These are phyloP conservation scores for Colletes latitarsis DNA, from an alignment of 1,140 invertebrate genomes.

Conservation along the genomic window DNA sequence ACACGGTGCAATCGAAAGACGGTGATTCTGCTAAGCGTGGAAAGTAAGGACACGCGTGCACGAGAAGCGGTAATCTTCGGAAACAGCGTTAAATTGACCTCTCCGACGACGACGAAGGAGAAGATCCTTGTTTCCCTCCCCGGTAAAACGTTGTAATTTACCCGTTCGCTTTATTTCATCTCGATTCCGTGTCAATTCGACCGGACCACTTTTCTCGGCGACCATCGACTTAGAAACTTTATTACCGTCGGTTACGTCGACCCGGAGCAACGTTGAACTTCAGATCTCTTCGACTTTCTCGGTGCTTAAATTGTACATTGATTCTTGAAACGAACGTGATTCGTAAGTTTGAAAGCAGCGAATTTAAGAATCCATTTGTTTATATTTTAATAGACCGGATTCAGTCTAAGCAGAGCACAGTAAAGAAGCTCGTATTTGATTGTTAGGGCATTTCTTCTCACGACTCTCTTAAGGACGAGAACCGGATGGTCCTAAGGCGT, in stretches of 20 bases:
- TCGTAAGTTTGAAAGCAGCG: no score
- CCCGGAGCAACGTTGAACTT: slow-evolving; percentile 6
- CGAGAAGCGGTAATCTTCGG: slow-evolving; percentile 5
- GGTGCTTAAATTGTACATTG: no score
- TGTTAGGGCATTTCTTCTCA: no score
- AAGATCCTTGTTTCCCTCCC: background rate
- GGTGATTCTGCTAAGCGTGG: slow-evolving; percentile 3
- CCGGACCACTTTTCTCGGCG: slow-evolving; percentile 14
- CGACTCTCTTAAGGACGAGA: no score
- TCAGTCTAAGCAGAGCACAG: no score
- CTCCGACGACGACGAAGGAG: background rate
- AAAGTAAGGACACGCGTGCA: background rate
- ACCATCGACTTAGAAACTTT: slow-evolving; percentile 45
- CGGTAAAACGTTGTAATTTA: slow-evolving; percentile 21
- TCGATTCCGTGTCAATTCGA: background rate
- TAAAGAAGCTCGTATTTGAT: no score
- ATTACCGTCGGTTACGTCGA: slow-evolving; percentile 27
- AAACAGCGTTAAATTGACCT: background rate
- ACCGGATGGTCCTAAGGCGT: no score
- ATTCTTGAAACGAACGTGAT: no score
- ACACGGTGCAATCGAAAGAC: background rate
- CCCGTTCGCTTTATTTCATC: background rate
- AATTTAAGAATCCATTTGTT: no score
- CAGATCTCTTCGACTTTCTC: no score
- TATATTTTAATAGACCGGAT: no score